These are phyloP conservation scores for Rhincodon typus DNA, from an alignment of 2,797 vertebrate genomes.

Conservation along the genomic window DNA sequence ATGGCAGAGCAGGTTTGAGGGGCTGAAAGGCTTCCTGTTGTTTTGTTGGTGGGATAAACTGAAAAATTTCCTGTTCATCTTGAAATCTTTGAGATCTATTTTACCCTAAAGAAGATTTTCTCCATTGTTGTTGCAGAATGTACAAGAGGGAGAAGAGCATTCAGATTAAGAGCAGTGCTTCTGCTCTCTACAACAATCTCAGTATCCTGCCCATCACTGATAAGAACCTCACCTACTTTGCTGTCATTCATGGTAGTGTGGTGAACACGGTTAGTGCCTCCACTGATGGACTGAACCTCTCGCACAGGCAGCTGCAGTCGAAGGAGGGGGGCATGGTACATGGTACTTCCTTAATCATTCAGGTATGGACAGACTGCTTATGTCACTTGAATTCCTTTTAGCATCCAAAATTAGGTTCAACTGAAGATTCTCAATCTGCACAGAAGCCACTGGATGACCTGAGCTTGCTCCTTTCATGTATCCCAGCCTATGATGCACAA, in stretches of 20 bases:
- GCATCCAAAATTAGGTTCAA: too few relatives aligned
- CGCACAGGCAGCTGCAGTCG: slow-evolving; percentile 79
- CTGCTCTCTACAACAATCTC: slow-evolving; percentile 85
- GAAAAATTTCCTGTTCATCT: neutral
- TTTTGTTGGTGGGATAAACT: neutral
- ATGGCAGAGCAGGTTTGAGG: too few relatives aligned
- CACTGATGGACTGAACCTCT: slow-evolving; percentile 69
- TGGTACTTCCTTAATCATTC: slow-evolving; percentile 76
- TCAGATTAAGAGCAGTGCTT: slow-evolving; percentile 71
- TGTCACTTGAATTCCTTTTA: too few relatives aligned
- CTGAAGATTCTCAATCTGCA: neutral
- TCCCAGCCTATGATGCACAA: neutral
- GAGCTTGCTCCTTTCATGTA: neutral
- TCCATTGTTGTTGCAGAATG: slow-evolving; percentile 52
- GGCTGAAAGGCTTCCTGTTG: too few relatives aligned
- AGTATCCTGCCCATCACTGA: slow-evolving; percentile 67
- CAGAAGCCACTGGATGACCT: neutral
- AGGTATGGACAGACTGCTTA: slow-evolving; percentile 57
- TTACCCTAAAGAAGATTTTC: neutral
- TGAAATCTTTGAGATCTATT: neutral
- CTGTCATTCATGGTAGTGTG: slow-evolving; percentile 74
- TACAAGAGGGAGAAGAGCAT: slow-evolving; percentile 77
- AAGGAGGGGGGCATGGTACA: slow-evolving; percentile 68
- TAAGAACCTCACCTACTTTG: slow-evolving; percentile 66
- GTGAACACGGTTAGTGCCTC: slow-evolving; percentile 77